Conservation (phyloP, 53 echinoderm and acorn worm genomes). For the Pentamera pediparva region DNA sequence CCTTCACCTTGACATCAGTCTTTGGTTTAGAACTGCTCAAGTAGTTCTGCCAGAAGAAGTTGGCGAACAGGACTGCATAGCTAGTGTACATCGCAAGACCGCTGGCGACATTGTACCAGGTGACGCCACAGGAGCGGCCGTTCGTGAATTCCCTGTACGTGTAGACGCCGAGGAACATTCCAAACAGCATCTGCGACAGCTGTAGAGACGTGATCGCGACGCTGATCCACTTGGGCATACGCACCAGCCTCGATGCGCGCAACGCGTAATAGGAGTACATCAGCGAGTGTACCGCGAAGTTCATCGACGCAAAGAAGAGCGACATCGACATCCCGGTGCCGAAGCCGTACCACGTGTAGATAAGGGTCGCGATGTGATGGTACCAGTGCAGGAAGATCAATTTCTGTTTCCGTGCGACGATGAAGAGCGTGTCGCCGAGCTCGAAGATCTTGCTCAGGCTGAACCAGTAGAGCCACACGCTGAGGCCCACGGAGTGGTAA, state of each 20-base stretch:
- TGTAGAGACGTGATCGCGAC: constrained; percentile 71
- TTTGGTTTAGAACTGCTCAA: constrained; percentile 3
- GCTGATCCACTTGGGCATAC: constrained; percentile 61
- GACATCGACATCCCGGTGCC: constrained; percentile 51
- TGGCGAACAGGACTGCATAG: constrained; percentile 74
- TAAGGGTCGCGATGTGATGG: constrained; percentile 73
- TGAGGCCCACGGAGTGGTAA: constrained; percentile 57
- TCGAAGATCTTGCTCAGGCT: constrained; percentile 81
- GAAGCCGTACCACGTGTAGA: constrained; percentile 66
- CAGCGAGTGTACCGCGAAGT: constrained; percentile 71
- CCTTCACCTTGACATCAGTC: not conserved
- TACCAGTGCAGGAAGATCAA: constrained; percentile 93
- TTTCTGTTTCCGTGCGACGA: constrained; percentile 87
- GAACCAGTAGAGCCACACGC: constrained; percentile 86
- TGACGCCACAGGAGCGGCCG: constrained; percentile 52
- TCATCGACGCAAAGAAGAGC: constrained; percentile 63
- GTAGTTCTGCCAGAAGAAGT: constrained; percentile 75
- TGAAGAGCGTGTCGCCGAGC: constrained; percentile 83
- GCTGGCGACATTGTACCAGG: constrained; percentile 23
- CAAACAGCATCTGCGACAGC: constrained; percentile 79
- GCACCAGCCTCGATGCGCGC: constrained; percentile 63
- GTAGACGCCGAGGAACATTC: constrained; percentile 56
- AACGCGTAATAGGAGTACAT: constrained; percentile 93
- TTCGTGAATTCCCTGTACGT: constrained; percentile 32
- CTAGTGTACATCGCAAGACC: constrained; percentile 70